Evolutionary conservation across 92 coral and sea anemone genomes (phyloP).

Genomic region (Porites cylindrica): DNA sequence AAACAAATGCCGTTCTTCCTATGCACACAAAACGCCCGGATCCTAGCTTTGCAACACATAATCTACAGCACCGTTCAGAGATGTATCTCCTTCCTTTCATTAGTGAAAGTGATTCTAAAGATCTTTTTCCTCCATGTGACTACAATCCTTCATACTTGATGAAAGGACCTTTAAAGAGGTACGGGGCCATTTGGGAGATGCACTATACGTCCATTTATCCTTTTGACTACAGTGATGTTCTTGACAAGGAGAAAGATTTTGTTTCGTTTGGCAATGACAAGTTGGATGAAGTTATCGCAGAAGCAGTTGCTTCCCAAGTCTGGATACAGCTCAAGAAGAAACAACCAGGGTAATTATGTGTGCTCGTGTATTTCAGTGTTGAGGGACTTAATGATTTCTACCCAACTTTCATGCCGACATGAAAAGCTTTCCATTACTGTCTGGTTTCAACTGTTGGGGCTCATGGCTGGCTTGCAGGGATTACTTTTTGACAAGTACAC

Average conservation of each 20-base stretch:
- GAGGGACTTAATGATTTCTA: too few relatives aligned
- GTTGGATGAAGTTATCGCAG: conserved; percentile 61
- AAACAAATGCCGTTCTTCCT: conserved; percentile 32
- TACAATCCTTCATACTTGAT: conserved; percentile 54
- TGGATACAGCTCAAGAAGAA: conserved; percentile 58
- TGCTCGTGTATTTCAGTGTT: too few relatives aligned
- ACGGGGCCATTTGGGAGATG: conserved; percentile 79
- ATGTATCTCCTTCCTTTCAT: conserved; percentile 76
- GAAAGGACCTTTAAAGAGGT: conserved; percentile 40
- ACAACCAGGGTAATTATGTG: conserved; percentile 60
- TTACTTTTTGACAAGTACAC: too few relatives aligned
- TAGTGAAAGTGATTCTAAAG: conserved; percentile 31
- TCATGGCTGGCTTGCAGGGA: too few relatives aligned
- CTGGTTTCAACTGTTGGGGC: too few relatives aligned
- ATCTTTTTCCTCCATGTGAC: conserved; percentile 70
- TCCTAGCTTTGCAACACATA: conserved; percentile 18
- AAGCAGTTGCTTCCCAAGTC: conserved; percentile 48
- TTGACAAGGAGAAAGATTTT: conserved; percentile 45
- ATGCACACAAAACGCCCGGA: conserved; percentile 51
- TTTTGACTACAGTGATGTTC: conserved; percentile 50
- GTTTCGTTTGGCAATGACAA: conserved; percentile 87
- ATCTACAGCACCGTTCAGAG: conserved; percentile 50
- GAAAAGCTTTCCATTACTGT: too few relatives aligned
- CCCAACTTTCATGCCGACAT: too few relatives aligned
- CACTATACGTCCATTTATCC: conserved; percentile 86